Percentiles rank a stretch among this genome's conserved stretches.
Conservation (phyloP, 2,113 vertebrate species). For the Takifugu flavidus region DNA sequence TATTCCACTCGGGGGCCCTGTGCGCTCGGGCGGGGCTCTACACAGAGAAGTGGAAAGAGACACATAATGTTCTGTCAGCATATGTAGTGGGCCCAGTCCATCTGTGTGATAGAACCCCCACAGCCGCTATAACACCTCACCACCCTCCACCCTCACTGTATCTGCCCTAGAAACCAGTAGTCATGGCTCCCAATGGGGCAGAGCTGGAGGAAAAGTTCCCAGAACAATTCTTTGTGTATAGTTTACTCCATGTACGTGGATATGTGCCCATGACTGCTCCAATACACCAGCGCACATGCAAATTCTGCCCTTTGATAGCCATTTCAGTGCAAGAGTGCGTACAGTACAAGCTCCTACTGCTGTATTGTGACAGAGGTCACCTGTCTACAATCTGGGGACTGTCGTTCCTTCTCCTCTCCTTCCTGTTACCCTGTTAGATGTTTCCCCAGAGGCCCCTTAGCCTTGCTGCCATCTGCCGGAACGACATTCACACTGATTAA, state of each 20-base stretch:
- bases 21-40: conserved; percentile 43
- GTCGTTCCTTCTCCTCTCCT: conserved; percentile 32
- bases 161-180: conserved; percentile 43
- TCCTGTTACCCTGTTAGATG: conserved; percentile 48
- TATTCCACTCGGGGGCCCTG: conserved; percentile 62
- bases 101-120: conserved; percentile 58
- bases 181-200: conserved; percentile 19
- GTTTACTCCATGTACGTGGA: conserved; percentile 11
- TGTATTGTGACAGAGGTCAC: conserved; percentile 61
- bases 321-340: conserved; percentile 26
- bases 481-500: conserved; percentile 53
- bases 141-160: conserved; percentile 11
- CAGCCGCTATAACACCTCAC: conserved; percentile 39
- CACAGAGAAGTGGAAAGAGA: conserved; percentile 43
- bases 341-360: conserved; percentile 17
- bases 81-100: conserved; percentile 59
- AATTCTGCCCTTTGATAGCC: conserved; percentile 48
- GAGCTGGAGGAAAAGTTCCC: conserved; percentile 11
- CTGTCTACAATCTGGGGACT: conserved; percentile 54
- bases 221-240: background rate
- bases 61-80: conserved; percentile 66
- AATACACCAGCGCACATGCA: conserved; percentile 32
- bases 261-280: conserved; percentile 12
- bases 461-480: conserved; percentile 69
- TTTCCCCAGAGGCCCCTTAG: conserved; percentile 56